phyloP scores from a whole-genome alignment of 2,113 vertebrate genomes.

The Donacobius atricapilla region DNA sequence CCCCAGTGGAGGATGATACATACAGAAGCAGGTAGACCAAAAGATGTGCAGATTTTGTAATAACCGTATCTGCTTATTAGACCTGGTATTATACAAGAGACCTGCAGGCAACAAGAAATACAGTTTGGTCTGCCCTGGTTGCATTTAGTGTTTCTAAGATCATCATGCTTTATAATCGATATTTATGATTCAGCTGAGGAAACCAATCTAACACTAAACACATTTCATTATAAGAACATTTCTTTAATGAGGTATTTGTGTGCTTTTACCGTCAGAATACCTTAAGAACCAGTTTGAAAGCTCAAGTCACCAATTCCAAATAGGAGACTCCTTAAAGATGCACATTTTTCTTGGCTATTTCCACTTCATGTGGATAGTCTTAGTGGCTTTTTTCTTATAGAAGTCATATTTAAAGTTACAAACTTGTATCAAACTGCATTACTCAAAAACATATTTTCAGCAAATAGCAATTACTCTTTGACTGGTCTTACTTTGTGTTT shows the following conservation, averaged over 20 bases:
- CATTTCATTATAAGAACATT: neutral
- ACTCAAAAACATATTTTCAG: neutral
- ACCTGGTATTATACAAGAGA: neutral
- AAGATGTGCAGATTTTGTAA: conserved; percentile 10
- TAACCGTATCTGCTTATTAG: neutral
- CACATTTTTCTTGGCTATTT: neutral
- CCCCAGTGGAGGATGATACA: neutral
- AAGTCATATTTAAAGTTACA: neutral
- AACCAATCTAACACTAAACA: neutral
- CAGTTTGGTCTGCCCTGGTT: neutral
- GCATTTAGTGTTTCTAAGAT: neutral
- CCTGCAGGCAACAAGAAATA: neutral
- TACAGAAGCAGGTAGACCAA: conserved; percentile 14
- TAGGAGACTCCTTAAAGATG: neutral
- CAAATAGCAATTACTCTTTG: neutral
- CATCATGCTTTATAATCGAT: neutral
- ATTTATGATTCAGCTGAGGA: neutral
- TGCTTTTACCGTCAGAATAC: neutral
- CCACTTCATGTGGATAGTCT: neutral
- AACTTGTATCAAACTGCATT: neutral
- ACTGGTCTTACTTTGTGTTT: neutral
- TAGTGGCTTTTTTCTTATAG: neutral
- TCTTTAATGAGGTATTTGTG: neutral
- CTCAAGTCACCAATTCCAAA: neutral
- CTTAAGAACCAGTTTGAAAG: neutral